These are phyloP conservation scores for Thysanoteuthis rhombus DNA, from an alignment of 2,888 invertebrate species.

Conservation along the genomic window DNA sequence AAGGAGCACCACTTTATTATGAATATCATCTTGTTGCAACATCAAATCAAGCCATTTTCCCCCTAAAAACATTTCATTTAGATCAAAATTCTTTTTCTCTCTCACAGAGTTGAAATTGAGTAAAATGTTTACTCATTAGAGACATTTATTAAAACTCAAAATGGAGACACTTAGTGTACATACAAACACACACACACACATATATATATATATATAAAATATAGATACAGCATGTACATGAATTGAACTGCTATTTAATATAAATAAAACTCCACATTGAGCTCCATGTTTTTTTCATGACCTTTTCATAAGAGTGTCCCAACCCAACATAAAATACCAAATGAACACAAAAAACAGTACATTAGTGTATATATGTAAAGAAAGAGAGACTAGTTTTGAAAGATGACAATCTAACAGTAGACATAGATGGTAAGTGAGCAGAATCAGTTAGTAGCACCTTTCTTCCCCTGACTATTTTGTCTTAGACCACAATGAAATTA, in stretches of 20 bases:
- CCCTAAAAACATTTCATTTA: not conserved
- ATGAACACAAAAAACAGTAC: not conserved
- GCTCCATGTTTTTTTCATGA: not conserved
- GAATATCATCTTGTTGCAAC: not conserved
- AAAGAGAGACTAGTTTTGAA: not conserved
- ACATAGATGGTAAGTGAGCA: not conserved
- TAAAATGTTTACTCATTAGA: not conserved
- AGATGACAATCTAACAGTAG: not conserved
- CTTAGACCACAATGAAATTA: not conserved
- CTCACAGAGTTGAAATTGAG: not conserved
- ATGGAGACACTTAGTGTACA: not conserved
- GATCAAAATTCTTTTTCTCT: not conserved
- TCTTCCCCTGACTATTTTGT: not conserved
- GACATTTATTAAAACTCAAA: not conserved
- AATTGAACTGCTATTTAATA: not conserved
- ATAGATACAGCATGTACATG: not conserved
- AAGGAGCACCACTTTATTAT: not conserved
- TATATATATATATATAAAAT: too few relatives aligned
- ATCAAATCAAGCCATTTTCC: not conserved
- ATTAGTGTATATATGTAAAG: not conserved
- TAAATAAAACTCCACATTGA: not conserved
- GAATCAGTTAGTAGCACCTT: not conserved
- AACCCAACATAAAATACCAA: not conserved
- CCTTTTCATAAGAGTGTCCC: not conserved
- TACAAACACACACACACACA: too few relatives aligned